Percentiles rank a stretch among this genome's conserved stretches.
Conservation (phyloP, 2,113 vertebrate genomes). For the Nerophis ophidion region DNA sequence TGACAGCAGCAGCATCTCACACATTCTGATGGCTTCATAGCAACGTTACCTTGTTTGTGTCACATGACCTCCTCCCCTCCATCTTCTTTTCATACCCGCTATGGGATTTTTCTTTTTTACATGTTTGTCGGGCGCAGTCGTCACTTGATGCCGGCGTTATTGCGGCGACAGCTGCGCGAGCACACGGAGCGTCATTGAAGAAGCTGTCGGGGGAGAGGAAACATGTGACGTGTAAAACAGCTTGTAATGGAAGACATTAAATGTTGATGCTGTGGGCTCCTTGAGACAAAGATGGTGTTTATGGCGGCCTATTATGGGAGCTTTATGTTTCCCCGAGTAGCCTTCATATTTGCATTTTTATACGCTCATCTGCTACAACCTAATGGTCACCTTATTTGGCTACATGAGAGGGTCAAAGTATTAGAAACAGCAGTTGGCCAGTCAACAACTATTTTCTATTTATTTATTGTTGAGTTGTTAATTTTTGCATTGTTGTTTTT, state of each 20-base stretch:
- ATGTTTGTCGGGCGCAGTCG: slow-evolving; percentile 46
- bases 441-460: not conserved
- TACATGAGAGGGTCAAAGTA: not conserved
- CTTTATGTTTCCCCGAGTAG: slow-evolving; percentile 32
- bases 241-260: slow-evolving; percentile 31
- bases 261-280: slow-evolving; percentile 36
- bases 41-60: slow-evolving; percentile 50
- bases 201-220: slow-evolving; percentile 32
- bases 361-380: not conserved
- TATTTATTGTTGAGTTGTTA: not conserved
- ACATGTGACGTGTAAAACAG: slow-evolving; percentile 37
- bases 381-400: not conserved
- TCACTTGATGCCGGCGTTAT: slow-evolving; percentile 57
- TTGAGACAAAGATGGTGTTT: slow-evolving; percentile 35
- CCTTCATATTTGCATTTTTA: slow-evolving; percentile 52
- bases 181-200: slow-evolving; percentile 45
- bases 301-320: slow-evolving; percentile 35
- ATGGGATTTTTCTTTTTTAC: not conserved
- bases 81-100: not conserved
- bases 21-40: slow-evolving; percentile 64
- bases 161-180: slow-evolving; percentile 61
- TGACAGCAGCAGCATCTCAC: slow-evolving; percentile 65
- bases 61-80: too few relatives aligned
- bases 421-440: not conserved
- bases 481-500: too few relatives aligned